Percentiles rank a stretch among this genome's conserved stretches.
Evolutionary conservation across 2,888 invertebrate genomes (phyloP).

Genomic region (Leucania comma): DNA sequence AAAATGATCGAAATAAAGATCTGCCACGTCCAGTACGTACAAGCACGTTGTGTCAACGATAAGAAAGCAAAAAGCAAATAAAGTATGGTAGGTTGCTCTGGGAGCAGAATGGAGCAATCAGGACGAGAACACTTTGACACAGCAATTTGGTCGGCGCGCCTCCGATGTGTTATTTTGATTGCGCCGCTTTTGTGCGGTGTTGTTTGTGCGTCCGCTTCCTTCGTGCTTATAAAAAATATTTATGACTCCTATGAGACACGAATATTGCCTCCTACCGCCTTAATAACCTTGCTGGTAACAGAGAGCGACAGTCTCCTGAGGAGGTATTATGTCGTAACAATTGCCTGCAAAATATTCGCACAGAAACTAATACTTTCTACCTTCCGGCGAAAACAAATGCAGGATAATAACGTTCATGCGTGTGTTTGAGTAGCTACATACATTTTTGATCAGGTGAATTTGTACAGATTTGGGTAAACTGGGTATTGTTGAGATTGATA

Average conservation of each 20-base stretch:
- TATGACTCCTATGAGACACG: conserved; percentile 76
- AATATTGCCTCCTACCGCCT: conserved; percentile 76
- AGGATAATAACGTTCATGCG: conserved; percentile 41
- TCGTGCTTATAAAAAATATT: conserved; percentile 80
- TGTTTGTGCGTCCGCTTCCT: conserved; percentile 81
- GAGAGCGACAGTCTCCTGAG: conserved; percentile 70
- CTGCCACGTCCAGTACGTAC: conserved; percentile 33
- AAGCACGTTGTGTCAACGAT: conserved; percentile 72
- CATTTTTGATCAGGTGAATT: conserved; percentile 36
- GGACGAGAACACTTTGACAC: conserved; percentile 88
- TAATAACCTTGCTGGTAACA: conserved; percentile 74
- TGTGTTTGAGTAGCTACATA: conserved; percentile 15
- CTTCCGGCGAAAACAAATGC: conserved; percentile 43
- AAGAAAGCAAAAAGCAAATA: conserved; percentile 81
- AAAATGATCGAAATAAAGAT: conserved; percentile 21
- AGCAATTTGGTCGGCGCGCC: conserved; percentile 86
- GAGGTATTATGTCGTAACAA: conserved; percentile 68
- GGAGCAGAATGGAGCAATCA: conserved; percentile 88
- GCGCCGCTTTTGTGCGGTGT: conserved; percentile 84
- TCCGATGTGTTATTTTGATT: conserved; percentile 89
- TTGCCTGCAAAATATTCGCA: conserved; percentile 60
- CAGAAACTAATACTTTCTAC: conserved; percentile 52
- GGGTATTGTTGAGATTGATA: conserved; percentile 9
- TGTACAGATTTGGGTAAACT: conserved; percentile 25
- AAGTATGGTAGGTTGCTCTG: conserved; percentile 75